These are phyloP conservation scores for Platyscapa corneri DNA, from an alignment of 1,140 invertebrate species.

Conservation along the genomic window DNA sequence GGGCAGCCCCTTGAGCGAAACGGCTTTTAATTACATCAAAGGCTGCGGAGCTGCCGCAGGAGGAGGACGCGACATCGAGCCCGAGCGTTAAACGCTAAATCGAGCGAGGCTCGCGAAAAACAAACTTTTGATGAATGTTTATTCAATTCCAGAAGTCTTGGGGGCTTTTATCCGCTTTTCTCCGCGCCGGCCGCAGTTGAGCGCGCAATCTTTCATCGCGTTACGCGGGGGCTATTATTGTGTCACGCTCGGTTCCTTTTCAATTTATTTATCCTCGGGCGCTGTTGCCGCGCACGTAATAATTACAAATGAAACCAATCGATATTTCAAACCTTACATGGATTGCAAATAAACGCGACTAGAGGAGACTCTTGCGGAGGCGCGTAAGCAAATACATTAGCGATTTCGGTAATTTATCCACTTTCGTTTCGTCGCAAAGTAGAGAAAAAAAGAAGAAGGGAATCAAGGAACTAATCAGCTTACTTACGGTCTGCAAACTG, in stretches of 20 bases:
- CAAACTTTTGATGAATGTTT: conserved; percentile 47
- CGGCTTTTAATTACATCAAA: not conserved
- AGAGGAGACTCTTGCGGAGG: not conserved
- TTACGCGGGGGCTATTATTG: too few relatives aligned
- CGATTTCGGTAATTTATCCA: not conserved
- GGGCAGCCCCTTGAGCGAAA: too few relatives aligned
- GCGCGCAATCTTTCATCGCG: too few relatives aligned
- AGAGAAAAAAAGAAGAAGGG: not conserved
- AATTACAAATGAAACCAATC: not conserved
- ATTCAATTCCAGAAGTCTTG: conserved; percentile 30
- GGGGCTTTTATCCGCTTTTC: not conserved
- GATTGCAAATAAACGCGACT: not conserved
- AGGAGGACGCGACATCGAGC: not conserved
- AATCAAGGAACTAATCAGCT: too few relatives aligned
- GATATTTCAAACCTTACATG: not conserved
- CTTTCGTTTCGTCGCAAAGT: not conserved
- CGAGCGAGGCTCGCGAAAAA: conserved; percentile 37
- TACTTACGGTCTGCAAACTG: not conserved
- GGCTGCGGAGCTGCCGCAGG: not conserved
- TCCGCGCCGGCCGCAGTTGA: too few relatives aligned
- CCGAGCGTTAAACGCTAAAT: conserved; percentile 37
- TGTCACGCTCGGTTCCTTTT: not conserved
- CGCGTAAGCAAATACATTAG: not conserved
- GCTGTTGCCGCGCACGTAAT: not conserved
- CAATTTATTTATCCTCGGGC: not conserved